Evolutionary conservation across 2,797 vertebrate species (phyloP), one percentile per base, ranked within the genome.

Genomic region (Paedocypris micromegethes): DNA sequence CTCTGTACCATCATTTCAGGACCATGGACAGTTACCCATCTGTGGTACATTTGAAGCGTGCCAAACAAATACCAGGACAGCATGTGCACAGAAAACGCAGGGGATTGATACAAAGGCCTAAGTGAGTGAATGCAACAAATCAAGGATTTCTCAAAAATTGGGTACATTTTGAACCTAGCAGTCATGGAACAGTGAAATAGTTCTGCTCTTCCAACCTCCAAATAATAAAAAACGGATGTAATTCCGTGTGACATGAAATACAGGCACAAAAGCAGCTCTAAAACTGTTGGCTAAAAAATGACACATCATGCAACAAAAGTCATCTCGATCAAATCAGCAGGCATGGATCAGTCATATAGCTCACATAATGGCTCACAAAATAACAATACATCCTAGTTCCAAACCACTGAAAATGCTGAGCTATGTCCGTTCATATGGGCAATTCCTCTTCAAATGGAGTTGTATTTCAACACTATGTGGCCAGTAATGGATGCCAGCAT

Each of bases 1-100:
- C 46, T 53, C 52, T 2, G 62, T 79, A 23, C 23, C 23, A 23
- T 23, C 23, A 23, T 23, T 23, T 75, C 76, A 79, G 75, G 41
- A 79, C 75, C 75, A 50, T 5, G 80, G 80, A 81, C 75, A 81
- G 78, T 55, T 61, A 59, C 46, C 37, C 48, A 49, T 53, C 2
- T 68, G 51, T 47, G n/a, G 3, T 23, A 50, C 61, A 37, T 57
- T 38, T 63, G 60, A 61, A 40, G 52, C 2, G 3, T 5, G 44
- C 4, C 51, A 50, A 45, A 70, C 58, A n/a, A 52, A 42, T 46
- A 64, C 42, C 37, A 44, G 2, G 8, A 57, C 9, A 39, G 41
- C 50, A 56, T 57, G 41, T 57, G 47, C 23, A 23, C 23, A 23
- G 23, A 23, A 23, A 23, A 23, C 23, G 23, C 23, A 23, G 23